phyloP scores from a whole-genome alignment of 1,140 invertebrate genomes.

The Lepidurus arcticus region DNA sequence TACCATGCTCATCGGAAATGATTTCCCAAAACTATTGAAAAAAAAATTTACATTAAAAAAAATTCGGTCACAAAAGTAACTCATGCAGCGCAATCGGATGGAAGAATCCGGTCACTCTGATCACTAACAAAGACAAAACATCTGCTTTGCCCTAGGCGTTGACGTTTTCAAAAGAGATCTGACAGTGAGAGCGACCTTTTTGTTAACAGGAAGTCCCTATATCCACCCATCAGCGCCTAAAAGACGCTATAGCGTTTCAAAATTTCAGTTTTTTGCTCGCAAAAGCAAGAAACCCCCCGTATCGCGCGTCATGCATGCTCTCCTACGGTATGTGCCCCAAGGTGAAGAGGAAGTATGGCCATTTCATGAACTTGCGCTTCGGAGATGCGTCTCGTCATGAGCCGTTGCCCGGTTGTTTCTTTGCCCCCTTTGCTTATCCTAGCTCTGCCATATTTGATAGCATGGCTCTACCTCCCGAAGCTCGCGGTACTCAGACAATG shows the following conservation, averaged over 20 bases:
- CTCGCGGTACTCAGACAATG: neutral
- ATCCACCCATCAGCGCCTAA: neutral
- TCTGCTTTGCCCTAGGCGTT: neutral
- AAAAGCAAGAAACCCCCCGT: neutral
- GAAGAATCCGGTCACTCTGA: neutral
- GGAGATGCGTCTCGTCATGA: conserved; percentile 17
- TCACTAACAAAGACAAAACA: neutral
- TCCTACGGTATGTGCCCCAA: neutral
- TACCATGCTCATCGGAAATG: conserved; percentile 52
- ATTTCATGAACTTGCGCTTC: neutral
- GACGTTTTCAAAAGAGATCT: neutral
- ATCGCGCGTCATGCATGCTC: neutral
- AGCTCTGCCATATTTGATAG: neutral
- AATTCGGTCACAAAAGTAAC: neutral
- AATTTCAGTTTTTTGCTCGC: neutral
- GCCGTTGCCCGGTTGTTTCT: neutral
- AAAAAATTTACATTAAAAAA: conserved; percentile 49
- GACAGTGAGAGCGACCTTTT: neutral
- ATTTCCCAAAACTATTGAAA: conserved; percentile 54
- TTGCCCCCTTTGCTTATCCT: neutral
- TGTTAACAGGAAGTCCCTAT: conserved; percentile 11
- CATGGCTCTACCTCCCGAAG: neutral
- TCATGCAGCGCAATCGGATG: neutral
- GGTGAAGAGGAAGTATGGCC: neutral
- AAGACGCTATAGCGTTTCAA: neutral